These are phyloP conservation scores for Daubentonia madagascariensis DNA, from an alignment of 2,113 vertebrate genomes.

Conservation along the genomic window DNA sequence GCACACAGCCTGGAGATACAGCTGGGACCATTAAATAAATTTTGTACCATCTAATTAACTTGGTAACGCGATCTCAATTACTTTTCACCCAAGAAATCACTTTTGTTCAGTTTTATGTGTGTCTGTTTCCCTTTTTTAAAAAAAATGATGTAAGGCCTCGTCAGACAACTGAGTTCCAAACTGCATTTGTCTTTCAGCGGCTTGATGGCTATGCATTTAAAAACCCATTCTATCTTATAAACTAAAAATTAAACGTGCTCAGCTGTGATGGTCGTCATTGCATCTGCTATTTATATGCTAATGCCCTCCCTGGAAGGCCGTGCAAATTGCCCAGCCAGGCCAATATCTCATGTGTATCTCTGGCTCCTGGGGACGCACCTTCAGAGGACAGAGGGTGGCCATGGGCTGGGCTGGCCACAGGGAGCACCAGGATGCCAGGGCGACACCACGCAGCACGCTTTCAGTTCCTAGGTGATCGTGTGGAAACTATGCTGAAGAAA, in stretches of 20 bases:
- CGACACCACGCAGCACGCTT: background rate
- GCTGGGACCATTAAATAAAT: conserved; percentile 85
- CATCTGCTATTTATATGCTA: conserved; percentile 99
- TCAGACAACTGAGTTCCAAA: conserved; percentile 94
- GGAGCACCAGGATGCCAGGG: background rate
- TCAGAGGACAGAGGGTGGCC: conserved; percentile 70
- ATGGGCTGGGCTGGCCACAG: conserved; percentile 62
- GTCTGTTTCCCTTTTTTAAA: conserved; percentile 89
- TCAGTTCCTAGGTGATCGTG: background rate
- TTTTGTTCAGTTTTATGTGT: conserved; percentile 84
- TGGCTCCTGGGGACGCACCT: conserved; percentile 81
- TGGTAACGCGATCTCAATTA: conserved; percentile 87
- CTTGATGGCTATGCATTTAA: conserved; percentile 98
- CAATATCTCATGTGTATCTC: conserved; percentile 96
- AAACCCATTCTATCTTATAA: conserved; percentile 99
- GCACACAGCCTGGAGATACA: conserved; percentile 63
- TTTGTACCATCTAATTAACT: conserved; percentile 88
- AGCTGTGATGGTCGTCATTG: conserved; percentile 97
- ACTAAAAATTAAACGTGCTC: conserved; percentile 99
- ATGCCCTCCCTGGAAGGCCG: conserved; percentile 96
- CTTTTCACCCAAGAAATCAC: conserved; percentile 86
- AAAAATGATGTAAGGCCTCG: conserved; percentile 90
- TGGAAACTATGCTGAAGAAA: background rate
- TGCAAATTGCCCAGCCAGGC: conserved; percentile 97
- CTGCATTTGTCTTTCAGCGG: conserved; percentile 98